A percentile compares a stretch with the other conserved stretches of the same genome.
Evolutionary conservation across 2,797 vertebrate species (phyloP).

Genomic region (Pipistrellus nathusii): DNA sequence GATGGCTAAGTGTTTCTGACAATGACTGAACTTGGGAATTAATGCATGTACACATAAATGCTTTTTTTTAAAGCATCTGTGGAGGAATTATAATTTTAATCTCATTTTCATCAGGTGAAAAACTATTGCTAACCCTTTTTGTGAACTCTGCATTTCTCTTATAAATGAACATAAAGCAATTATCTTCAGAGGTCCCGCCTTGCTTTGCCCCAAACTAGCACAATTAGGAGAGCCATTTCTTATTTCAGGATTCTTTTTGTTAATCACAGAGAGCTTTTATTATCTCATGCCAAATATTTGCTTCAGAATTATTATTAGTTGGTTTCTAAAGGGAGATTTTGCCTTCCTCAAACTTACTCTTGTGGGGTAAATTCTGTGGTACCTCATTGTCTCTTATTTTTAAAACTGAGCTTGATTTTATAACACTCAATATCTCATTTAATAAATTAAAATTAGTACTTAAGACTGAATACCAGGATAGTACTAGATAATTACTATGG

Average conservation of each 20-base stretch:
- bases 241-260: background rate
- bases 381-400: background rate
- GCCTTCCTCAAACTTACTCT: background rate
- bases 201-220: background rate
- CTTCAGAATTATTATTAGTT: background rate
- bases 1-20: background rate
- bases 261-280: background rate
- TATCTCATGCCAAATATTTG: background rate
- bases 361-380: background rate
- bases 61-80: background rate
- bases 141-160: background rate
- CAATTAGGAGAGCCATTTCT: background rate
- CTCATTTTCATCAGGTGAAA: background rate
- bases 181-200: background rate
- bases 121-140: background rate
- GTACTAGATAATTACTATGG: background rate
- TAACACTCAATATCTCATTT: background rate
- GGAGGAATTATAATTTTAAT: background rate
- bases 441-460: background rate
- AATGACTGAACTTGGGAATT: background rate
- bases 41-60: background rate
- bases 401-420: background rate
- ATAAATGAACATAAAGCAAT: background rate
- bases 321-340: background rate
- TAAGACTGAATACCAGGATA: background rate